phyloP scores from a whole-genome alignment of 2,113 vertebrate genomes.

The Pelecanus crispus region DNA sequence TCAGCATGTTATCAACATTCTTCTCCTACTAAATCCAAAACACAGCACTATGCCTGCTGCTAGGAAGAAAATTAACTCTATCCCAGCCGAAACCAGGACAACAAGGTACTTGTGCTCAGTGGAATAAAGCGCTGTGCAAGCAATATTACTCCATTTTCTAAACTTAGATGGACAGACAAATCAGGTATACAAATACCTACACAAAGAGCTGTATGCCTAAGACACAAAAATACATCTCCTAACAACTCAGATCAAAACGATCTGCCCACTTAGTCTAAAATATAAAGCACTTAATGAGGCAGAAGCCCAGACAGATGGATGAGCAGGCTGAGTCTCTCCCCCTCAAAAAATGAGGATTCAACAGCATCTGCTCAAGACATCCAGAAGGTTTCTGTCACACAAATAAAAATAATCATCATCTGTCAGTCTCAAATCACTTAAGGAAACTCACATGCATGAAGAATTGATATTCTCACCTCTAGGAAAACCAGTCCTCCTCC shows the following conservation, averaged over 20 bases:
- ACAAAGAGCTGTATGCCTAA: not conserved
- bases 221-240: not conserved
- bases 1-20: too few relatives aligned
- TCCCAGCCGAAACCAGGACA: too few relatives aligned
- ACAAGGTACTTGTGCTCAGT: not conserved
- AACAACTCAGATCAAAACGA: not conserved
- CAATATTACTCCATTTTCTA: not conserved
- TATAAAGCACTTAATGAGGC: not conserved
- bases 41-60: too few relatives aligned
- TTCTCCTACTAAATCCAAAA: too few relatives aligned
- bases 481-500: not conserved
- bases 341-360: not conserved
- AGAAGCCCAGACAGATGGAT: conserved; percentile 40
- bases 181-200: not conserved
- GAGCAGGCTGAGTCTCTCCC: conserved; percentile 11
- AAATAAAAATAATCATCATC: conserved; percentile 29
- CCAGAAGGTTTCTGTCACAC: conserved; percentile 44
- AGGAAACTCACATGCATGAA: not conserved
- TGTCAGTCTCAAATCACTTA: not conserved
- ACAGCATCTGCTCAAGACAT: conserved; percentile 26
- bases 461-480: not conserved
- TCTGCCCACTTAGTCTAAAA: not conserved
- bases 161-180: not conserved
- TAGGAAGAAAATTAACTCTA: too few relatives aligned
- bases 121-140: not conserved